Percentiles rank a stretch among this genome's conserved stretches.
phyloP scores from a whole-genome alignment of 2,113 vertebrate genomes.

The Grammomys surdaster region DNA sequence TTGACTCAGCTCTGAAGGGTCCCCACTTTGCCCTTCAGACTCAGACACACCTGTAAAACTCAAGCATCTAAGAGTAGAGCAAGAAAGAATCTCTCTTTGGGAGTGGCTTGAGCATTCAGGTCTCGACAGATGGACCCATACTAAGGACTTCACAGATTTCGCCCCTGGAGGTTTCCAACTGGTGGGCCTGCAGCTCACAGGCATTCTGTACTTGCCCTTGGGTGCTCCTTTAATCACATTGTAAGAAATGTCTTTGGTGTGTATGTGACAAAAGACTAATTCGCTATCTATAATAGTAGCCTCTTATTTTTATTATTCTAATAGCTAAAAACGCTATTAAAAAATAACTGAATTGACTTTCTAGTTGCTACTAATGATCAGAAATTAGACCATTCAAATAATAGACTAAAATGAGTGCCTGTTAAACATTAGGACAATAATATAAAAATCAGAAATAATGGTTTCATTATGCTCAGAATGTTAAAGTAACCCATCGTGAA shows the following conservation, averaged over 20 bases:
- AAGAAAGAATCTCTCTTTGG: neutral
- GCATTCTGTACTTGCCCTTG: neutral
- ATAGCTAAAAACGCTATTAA: neutral
- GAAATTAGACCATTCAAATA: slow-evolving; percentile 32
- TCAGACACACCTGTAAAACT: too few species aligned
- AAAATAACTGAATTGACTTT: neutral
- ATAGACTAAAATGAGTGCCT: neutral
- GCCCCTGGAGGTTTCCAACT: neutral
- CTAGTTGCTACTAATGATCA: neutral
- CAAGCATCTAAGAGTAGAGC: neutral
- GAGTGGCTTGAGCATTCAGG: neutral
- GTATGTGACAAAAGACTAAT: neutral
- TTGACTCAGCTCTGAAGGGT: neutral
- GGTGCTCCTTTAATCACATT: neutral
- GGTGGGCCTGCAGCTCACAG: neutral
- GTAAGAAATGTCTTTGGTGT: neutral
- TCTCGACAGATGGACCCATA: neutral
- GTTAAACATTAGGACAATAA: neutral
- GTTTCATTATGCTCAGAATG: neutral
- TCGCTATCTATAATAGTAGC: neutral
- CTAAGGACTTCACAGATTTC: neutral
- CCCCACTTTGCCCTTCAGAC: too few species aligned
- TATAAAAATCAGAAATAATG: neutral
- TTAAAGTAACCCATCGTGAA: neutral
- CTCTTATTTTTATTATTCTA: slow-evolving; percentile 11